Evolutionary conservation across 2,797 vertebrate genomes (phyloP).

Genomic region (Simalia tracyae): DNA sequence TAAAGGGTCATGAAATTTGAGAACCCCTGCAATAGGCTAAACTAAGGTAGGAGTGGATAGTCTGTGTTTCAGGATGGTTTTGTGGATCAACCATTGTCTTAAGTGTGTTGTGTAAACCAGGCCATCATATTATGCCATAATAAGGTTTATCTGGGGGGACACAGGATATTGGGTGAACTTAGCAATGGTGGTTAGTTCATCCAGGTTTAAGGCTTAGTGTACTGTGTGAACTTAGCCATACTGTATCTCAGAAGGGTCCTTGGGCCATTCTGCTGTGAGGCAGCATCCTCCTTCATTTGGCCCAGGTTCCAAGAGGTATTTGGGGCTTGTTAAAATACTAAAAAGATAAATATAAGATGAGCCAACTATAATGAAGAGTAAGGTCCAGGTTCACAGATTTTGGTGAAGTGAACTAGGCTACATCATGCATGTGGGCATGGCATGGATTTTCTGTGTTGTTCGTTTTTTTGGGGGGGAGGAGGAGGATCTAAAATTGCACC

Average conservation of each 20-base stretch:
- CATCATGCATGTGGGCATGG: not conserved
- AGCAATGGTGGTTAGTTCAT: not conserved
- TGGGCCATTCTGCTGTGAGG: not conserved
- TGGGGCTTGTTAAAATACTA: not conserved
- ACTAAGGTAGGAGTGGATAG: not conserved
- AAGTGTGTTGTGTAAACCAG: not conserved
- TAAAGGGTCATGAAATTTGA: not conserved
- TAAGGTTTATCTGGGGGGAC: not conserved
- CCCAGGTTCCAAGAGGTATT: not conserved
- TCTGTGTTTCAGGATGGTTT: not conserved
- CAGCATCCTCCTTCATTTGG: not conserved
- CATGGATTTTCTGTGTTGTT: not conserved
- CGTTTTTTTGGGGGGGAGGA: too few species aligned
- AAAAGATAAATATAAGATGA: not conserved
- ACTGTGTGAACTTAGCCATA: not conserved
- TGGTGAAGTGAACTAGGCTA: not conserved
- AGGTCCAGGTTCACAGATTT: not conserved
- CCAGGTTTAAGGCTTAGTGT: not conserved
- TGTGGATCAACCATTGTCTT: not conserved
- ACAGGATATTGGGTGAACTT: not conserved
- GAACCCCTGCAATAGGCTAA: not conserved
- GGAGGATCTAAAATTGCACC: not conserved
- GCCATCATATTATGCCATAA: not conserved
- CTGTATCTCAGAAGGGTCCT: not conserved
- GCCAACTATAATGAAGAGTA: not conserved